A percentile compares a stretch with the other conserved stretches of the same genome.
phyloP scores from a whole-genome alignment of 2,113 vertebrate species.

The Ameiurus melas region DNA sequence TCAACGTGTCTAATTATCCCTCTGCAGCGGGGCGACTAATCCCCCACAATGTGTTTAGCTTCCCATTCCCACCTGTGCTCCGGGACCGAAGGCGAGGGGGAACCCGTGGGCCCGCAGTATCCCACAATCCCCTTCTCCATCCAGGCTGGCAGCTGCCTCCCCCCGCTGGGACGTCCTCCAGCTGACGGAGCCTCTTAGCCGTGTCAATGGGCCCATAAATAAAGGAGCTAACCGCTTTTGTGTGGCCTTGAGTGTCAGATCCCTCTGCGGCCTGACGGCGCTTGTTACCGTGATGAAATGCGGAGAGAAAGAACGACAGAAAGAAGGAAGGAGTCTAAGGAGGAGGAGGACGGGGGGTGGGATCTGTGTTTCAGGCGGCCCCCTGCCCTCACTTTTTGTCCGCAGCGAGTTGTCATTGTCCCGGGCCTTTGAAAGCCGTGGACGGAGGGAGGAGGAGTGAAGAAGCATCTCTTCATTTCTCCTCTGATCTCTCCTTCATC shows the following conservation, averaged over 20 bases:
- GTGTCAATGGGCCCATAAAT: slow-evolving; percentile 81
- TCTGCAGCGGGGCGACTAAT: slow-evolving; percentile 67
- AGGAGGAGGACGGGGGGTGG: slow-evolving; percentile 53
- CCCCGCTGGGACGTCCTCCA: slow-evolving; percentile 78
- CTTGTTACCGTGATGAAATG: slow-evolving; percentile 80
- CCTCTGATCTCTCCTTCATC: slow-evolving; percentile 71
- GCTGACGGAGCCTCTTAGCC: slow-evolving; percentile 77
- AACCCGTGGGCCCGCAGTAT: slow-evolving; percentile 68
- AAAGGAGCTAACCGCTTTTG: slow-evolving; percentile 80
- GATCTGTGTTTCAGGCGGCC: slow-evolving; percentile 63
- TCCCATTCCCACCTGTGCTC: slow-evolving; percentile 80
- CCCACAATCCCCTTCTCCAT: slow-evolving; percentile 65
- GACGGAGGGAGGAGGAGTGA: slow-evolving; percentile 64
- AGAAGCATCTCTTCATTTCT: slow-evolving; percentile 75
- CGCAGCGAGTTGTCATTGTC: slow-evolving; percentile 72
- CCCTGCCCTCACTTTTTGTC: slow-evolving; percentile 66
- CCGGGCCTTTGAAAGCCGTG: slow-evolving; percentile 61
- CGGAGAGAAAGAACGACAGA: slow-evolving; percentile 61
- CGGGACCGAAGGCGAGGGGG: slow-evolving; percentile 59
- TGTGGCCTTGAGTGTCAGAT: slow-evolving; percentile 71
- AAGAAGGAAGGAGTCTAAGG: slow-evolving; percentile 63
- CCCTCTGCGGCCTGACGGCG: slow-evolving; percentile 73
- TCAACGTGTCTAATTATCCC: slow-evolving; percentile 78
- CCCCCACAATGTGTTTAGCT: slow-evolving; percentile 77
- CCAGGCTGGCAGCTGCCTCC: slow-evolving; percentile 76